Base-by-base conservation (phyloP, 2,113 vertebrate genomes). In the Zapus hudsonius region DNA sequence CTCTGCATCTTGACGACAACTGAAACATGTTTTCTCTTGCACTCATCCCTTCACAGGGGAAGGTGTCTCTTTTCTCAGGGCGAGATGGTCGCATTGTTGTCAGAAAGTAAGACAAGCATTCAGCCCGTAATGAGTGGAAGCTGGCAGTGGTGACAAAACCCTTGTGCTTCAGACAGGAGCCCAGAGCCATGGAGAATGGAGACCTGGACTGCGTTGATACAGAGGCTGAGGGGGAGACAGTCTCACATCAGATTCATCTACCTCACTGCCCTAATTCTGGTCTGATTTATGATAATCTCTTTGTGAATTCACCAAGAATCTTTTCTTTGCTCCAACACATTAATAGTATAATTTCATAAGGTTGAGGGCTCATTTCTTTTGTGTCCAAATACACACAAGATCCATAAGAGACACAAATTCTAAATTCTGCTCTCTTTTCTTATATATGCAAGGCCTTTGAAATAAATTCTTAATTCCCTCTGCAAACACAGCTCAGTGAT, bases 21-120 rank as follows among this genome's bases (percentile, higher is more conserved):
- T 31, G 59, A 25, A 33, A 92, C 59, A 44, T 55, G 40, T 95
- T 95, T 80, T 47, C 96, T 94, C 87, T 94, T 94, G 81, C 87
- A 85, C 81, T 74, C 89, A 97, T 96, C 94, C 87, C 75, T 97
- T 75, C 97, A 89, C 84, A 70, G 76, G 57, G 66, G 61, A 47
- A 91, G 93, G 91, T 89, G 85, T 73, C 94, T 95, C 44, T 66
- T 36, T 66, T 93, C 81, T 73, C 40, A 55, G 78, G 87, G 70
- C 16, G 3, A 2, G 6, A n/a, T 38, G 57, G 63, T 47, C 66
- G 69, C n/a, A 5, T n/a, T 66, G 81, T 25, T 81, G 76, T 91
- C 81, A 79, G 52, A 31, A 66, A 84, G 84, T 72, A 66, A 69
- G 90, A 93, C 76, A 85, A 92, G 31, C 42, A 27, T 1, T 27